phyloP scores from a whole-genome alignment of 2,888 invertebrate species.

The Rhyacophila evoluta region DNA sequence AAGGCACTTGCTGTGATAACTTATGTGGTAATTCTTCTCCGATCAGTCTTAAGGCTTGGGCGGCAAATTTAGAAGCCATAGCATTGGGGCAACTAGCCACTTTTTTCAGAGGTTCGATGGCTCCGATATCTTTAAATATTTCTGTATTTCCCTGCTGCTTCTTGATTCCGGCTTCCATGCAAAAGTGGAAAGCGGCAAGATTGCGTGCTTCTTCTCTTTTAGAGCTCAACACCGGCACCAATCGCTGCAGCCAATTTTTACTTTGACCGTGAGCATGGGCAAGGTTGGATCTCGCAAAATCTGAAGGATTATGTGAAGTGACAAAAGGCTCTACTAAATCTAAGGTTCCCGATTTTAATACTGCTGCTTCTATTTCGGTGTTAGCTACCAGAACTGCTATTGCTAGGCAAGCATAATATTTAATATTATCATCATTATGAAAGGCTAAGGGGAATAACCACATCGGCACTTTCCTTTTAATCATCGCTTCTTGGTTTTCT shows the following conservation, averaged over 20 bases:
- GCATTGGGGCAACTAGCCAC: conserved; percentile 98
- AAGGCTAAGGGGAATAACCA: conserved; percentile 99
- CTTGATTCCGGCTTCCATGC: conserved; percentile 99
- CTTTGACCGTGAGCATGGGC: conserved; percentile 97
- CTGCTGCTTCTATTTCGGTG: conserved; percentile 97
- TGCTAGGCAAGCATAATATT: conserved; percentile 98
- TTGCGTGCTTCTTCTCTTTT: conserved; percentile 96
- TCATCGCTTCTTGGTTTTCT: conserved; percentile 98
- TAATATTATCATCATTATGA: conserved; percentile 95
- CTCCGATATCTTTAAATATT: conserved; percentile 94
- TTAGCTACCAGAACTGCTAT: conserved; percentile 97
- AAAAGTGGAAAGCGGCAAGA: conserved; percentile 97
- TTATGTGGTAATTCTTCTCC: conserved; percentile 98
- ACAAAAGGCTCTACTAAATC: conserved; percentile 98
- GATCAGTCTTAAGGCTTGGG: conserved; percentile 89
- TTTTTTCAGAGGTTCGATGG: conserved; percentile 93
- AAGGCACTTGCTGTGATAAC: conserved; percentile 96
- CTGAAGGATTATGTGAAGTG: conserved; percentile 91
- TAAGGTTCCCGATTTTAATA: conserved; percentile 95
- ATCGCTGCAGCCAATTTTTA: conserved; percentile 91
- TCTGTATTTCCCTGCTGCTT: conserved; percentile 91
- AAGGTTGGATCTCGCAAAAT: conserved; percentile 92
- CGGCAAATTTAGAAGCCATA: conserved; percentile 96
- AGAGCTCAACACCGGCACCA: conserved; percentile 94
- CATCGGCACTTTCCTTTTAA: conserved; percentile 91